Evolutionary conservation across 2,797 vertebrate genomes (phyloP), one percentile per base, ranked within the genome.

Genomic region (Dicrostonyx torquatus): DNA sequence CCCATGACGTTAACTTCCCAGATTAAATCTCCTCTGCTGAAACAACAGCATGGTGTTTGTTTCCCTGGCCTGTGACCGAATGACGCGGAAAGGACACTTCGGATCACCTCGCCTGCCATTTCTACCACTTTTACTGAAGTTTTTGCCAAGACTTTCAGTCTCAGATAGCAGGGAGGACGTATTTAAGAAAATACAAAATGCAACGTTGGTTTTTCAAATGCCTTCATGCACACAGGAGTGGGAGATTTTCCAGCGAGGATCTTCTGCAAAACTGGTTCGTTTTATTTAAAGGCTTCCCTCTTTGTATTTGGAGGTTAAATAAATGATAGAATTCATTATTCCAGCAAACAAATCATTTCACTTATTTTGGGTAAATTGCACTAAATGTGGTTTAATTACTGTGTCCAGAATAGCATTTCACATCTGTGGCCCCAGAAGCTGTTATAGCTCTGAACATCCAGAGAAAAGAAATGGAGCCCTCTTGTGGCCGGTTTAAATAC

Each of bases 291-390:
- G 86, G 72, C 89, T 96, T 92, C 62, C 86, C 75, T 96, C 66
- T 91, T 84, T 92, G 82, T 89, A 70, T 92, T 93, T 91, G 40
- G 82, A 94, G 78, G 83, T 90, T 93, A 95, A 87, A 95, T 70
- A 93, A 92, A 76, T 92, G 70, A 94, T 55, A 86, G 87, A 86
- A 93, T 93, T 94, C 82, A 83, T 96, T 82, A 95, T 95, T 55
- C 95, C 45, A 87, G 91, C 73, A 96, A 97, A 93, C 87, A 96
- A 90, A 93, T 40, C 75, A 90, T 97, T 96, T 97, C 78, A 53
- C 89, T 96, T 97, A 96, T 97, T 97, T 97, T 95, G 95, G 96
- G 95, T 96, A 96, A 96, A 95, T 95, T 97, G 78, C 96, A 94
- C 96, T 95, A 94, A 96, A 93, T 95, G 94, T 80, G 75, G 87